Percentiles rank a stretch among this genome's conserved stretches.
Conservation (phyloP, 2,888 invertebrate genomes). For the Cryptocephalus moraei region DNA sequence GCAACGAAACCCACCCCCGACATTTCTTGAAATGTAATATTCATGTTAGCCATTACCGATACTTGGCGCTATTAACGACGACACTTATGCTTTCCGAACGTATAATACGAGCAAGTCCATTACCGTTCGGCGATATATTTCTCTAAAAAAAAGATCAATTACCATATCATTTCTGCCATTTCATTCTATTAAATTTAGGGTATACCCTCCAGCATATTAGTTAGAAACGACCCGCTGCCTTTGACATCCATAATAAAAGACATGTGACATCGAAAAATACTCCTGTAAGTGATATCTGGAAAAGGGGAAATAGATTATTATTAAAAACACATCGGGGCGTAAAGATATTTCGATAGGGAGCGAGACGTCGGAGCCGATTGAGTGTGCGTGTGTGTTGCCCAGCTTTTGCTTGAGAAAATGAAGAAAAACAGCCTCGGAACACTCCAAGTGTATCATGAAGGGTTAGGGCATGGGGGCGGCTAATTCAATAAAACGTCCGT, state of each 20-base stretch:
- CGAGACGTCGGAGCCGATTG: too few species aligned
- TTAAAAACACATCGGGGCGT: conserved; percentile 28
- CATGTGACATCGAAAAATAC: conserved; percentile 36
- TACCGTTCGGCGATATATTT: too few species aligned
- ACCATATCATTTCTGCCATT: too few species aligned
- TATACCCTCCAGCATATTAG: neutral
- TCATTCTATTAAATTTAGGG: neutral
- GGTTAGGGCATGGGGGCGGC: conserved; percentile 20
- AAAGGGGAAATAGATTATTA: conserved; percentile 26
- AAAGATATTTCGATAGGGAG: conserved; percentile 21
- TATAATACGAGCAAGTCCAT: too few species aligned
- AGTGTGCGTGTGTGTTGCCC: neutral
- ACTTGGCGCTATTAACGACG: too few species aligned
- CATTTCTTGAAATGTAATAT: too few species aligned
- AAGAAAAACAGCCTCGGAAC: neutral
- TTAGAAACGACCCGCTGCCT: conserved; percentile 9
- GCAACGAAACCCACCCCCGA: too few species aligned
- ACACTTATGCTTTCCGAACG: too few species aligned
- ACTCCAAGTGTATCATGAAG: conserved; percentile 9
- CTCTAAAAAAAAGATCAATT: too few species aligned
- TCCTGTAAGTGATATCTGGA: conserved; percentile 31
- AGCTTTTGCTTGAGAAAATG: neutral
- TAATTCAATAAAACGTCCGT: conserved; percentile 22
- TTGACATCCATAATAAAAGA: conserved; percentile 28
- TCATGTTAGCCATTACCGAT: too few species aligned